These are phyloP conservation scores for Lamprologus ornatipinnis DNA, from an alignment of 2,113 vertebrate genomes.

Conservation along the genomic window DNA sequence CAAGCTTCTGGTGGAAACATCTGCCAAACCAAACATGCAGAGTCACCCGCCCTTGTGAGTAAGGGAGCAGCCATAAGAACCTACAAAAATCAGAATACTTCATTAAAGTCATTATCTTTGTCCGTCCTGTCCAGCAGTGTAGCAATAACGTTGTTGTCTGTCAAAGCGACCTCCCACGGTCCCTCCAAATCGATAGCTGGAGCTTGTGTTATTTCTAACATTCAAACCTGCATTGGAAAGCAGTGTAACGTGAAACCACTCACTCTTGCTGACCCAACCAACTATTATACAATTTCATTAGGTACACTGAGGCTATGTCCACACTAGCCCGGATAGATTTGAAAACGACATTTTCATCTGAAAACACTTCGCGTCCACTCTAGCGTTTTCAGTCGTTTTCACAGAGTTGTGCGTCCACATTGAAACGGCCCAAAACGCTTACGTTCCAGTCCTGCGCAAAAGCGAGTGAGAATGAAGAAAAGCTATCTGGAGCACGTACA, in stretches of 20 bases:
- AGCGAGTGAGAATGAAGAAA: not conserved
- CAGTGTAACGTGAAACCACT: not conserved
- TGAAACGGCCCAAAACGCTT: fast-evolving
- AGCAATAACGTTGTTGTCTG: not conserved
- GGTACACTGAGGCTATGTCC: fast-evolving
- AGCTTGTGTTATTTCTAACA: not conserved
- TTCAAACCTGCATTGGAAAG: not conserved
- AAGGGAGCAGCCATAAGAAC: fast-evolving
- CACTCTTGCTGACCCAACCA: not conserved
- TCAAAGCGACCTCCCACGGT: not conserved
- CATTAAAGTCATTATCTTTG: not conserved
- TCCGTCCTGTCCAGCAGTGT: not conserved
- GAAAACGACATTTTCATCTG: fast-evolving
- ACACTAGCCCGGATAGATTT: not conserved
- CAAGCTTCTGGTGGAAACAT: not conserved
- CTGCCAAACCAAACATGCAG: not conserved
- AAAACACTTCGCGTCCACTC: fast-evolving
- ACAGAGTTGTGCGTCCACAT: fast-evolving
- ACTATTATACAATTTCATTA: fast-evolving
- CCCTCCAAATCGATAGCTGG: not conserved
- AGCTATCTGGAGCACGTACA: not conserved
- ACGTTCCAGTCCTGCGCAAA: not conserved
- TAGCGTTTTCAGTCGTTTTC: fast-evolving
- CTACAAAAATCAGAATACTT: not conserved
- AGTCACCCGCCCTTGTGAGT: not conserved